These are phyloP conservation scores for Laterallus jamaicensis DNA, from an alignment of 2,113 vertebrate genomes.

Conservation along the genomic window DNA sequence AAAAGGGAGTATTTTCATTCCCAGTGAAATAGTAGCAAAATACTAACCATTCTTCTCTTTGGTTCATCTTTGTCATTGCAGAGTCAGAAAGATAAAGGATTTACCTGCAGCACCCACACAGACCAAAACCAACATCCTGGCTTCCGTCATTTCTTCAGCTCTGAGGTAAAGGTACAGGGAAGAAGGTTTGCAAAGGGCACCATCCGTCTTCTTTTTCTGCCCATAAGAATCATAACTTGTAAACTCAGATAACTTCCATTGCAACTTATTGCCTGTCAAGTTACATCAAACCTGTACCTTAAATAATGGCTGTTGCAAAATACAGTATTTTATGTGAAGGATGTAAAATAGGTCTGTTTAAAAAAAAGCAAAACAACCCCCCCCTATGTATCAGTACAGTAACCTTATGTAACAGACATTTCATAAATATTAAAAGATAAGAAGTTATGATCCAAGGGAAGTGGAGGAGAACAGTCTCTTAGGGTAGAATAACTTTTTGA, in stretches of 20 bases:
- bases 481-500: background rate
- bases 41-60: background rate
- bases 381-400: rapidly evolving
- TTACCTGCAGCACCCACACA: background rate
- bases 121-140: background rate
- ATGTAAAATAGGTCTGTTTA: background rate
- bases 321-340: background rate
- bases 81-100: background rate
- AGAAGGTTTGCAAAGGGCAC: background rate
- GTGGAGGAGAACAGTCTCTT: background rate
- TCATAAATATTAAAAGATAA: conserved; percentile 7
- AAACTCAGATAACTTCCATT: background rate
- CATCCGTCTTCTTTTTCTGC: background rate
- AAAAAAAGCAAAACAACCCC: background rate
- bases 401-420: background rate
- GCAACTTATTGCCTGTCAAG: background rate
- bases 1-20: background rate
- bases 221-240: background rate
- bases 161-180: background rate
- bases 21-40: background rate
- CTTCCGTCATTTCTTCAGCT: background rate
- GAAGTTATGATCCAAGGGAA: background rate
- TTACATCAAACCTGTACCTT: background rate
- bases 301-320: background rate
- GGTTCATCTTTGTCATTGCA: background rate